Evolutionary conservation across 2,113 vertebrate genomes (phyloP).

Genomic region (Larimichthys polyactis): DNA sequence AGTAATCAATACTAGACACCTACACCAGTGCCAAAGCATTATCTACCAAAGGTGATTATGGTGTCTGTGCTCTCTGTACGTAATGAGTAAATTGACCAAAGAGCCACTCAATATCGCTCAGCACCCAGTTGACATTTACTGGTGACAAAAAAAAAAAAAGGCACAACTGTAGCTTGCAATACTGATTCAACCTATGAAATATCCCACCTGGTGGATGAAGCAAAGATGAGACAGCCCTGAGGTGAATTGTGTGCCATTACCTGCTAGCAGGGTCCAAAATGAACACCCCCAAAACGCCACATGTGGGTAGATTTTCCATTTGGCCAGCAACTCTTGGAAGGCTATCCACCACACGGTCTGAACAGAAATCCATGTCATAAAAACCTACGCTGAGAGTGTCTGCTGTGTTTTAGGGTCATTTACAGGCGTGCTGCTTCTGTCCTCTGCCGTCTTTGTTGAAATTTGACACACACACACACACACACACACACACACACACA

Average conservation of each 20-base stretch:
- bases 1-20: background rate
- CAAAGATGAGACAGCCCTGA: background rate
- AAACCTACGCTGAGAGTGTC: too few species aligned
- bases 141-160: background rate
- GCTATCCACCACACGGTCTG: too few species aligned
- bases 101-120: background rate
- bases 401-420: too few species aligned
- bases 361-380: too few species aligned
- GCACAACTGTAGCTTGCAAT: background rate
- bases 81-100: constrained; percentile 33
- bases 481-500: too few species aligned
- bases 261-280: constrained; percentile 78
- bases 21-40: background rate
- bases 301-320: too few species aligned
- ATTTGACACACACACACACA: too few species aligned
- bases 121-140: background rate
- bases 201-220: background rate
- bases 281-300: too few species aligned
- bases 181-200: constrained; percentile 13
- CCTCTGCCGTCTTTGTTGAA: too few species aligned
- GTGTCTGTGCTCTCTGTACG: constrained; percentile 6
- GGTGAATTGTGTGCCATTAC: background rate
- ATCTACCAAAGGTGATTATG: background rate
- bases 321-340: too few species aligned
- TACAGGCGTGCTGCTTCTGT: too few species aligned